Evolutionary conservation across 2,888 invertebrate species (phyloP).

Genomic region (Harpalus rufipes): DNA sequence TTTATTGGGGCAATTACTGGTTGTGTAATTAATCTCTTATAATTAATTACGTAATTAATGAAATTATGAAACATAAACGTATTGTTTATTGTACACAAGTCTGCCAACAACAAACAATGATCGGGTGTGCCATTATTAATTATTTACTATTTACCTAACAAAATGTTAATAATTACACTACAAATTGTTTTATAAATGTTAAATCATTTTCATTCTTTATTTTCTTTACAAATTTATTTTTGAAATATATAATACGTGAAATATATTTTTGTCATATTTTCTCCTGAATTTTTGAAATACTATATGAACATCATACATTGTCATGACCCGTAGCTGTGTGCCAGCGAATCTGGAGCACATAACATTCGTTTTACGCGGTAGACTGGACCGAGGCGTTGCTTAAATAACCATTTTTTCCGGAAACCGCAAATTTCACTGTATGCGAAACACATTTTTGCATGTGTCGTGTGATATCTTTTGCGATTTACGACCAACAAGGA

Average conservation of each 20-base stretch:
- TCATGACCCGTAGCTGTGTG: constrained; percentile 9
- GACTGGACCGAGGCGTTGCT: constrained; percentile 42
- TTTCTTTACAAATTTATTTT: too few relatives aligned
- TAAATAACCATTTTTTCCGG: constrained; percentile 59
- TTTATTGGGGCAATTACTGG: constrained; percentile 41
- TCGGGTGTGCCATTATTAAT: background rate
- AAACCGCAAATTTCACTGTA: constrained; percentile 54
- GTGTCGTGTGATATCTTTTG: constrained; percentile 55
- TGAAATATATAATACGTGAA: too few relatives aligned
- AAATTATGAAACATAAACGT: constrained; percentile 19
- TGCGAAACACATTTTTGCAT: constrained; percentile 55
- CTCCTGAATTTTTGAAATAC: too few relatives aligned
- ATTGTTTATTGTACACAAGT: constrained; percentile 2
- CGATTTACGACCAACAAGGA: constrained; percentile 53
- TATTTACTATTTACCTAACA: background rate
- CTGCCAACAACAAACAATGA: background rate
- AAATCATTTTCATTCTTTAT: too few relatives aligned
- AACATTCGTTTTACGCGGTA: constrained; percentile 33
- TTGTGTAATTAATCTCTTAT: constrained; percentile 33
- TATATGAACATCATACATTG: background rate
- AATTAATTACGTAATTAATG: constrained; percentile 39
- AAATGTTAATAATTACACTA: background rate
- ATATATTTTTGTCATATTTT: too few relatives aligned
- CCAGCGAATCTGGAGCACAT: constrained; percentile 31
- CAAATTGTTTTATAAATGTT: too few relatives aligned